Evolutionary conservation across 2,888 invertebrate species (phyloP).

Genomic region (Dichetophora obliterata): DNA sequence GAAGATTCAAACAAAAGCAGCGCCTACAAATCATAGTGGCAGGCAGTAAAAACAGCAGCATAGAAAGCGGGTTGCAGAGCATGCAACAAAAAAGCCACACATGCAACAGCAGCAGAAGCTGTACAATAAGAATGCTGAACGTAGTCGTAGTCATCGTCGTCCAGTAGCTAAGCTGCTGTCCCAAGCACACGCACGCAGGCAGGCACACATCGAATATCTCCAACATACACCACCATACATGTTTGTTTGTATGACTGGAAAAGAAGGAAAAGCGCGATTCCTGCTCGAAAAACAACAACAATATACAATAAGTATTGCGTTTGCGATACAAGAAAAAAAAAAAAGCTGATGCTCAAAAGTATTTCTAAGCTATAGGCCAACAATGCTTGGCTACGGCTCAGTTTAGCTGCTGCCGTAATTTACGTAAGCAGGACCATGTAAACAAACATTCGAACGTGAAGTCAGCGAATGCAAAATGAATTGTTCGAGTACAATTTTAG

Average conservation of each 20-base stretch:
- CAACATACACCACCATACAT: not conserved
- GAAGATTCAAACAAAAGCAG: slow-evolving; percentile 31
- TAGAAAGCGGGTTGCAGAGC: not conserved
- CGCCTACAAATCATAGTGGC: slow-evolving; percentile 31
- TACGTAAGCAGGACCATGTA: not conserved
- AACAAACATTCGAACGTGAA: not conserved
- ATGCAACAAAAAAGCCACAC: not conserved
- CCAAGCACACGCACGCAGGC: not conserved
- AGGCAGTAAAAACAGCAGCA: not conserved
- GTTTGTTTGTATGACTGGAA: too few relatives aligned
- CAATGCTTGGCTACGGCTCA: not conserved
- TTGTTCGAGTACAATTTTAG: not conserved
- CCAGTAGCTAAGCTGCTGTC: not conserved
- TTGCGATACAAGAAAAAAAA: too few relatives aligned
- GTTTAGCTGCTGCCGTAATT: not conserved
- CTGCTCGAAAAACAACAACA: not conserved
- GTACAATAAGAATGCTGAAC: not conserved
- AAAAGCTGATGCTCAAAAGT: not conserved
- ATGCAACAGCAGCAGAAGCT: slow-evolving; percentile 1
- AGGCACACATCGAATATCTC: not conserved
- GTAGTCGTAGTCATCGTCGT: not conserved
- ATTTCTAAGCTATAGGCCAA: not conserved
- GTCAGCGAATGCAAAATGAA: slow-evolving; percentile 21
- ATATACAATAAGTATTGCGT: not conserved
- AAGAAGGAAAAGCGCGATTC: not conserved